Percentiles rank a stretch among this genome's conserved stretches.
phyloP scores from a whole-genome alignment of 2,888 invertebrate genomes.

The Steinernema carpocapsae region DNA sequence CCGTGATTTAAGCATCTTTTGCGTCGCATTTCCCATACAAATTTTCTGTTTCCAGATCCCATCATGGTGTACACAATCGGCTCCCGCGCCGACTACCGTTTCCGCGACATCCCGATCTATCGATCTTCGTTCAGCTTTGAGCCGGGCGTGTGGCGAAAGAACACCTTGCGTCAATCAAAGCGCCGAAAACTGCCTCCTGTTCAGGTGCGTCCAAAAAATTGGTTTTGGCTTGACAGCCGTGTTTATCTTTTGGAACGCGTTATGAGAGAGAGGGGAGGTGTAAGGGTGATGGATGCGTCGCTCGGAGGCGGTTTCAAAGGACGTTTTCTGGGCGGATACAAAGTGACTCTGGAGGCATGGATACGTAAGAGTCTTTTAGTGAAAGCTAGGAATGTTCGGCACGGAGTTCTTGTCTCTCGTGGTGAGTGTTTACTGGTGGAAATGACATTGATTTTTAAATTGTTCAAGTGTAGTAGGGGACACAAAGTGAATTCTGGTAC shows the following conservation, averaged over 20 bases:
- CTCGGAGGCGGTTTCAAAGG: no score
- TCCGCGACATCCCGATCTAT: conserved; percentile 19
- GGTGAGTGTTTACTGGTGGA: no score
- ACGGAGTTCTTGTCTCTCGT: conserved; percentile 5
- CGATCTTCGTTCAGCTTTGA: conserved; percentile 22
- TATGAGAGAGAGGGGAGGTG: neutral
- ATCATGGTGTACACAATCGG: conserved; percentile 16
- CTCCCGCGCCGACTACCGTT: conserved; percentile 20
- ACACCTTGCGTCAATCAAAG: neutral
- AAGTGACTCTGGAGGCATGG: no score
- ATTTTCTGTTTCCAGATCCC: no score
- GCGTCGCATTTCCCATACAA: neutral
- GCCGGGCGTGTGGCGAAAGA: conserved; percentile 15
- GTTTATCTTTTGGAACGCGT: neutral
- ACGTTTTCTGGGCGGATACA: no score
- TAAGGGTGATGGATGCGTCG: neutral
- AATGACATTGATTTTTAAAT: no score
- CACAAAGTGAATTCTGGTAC: no score
- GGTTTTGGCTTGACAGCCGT: no score
- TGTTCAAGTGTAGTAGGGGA: no score
- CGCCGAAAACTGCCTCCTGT: neutral
- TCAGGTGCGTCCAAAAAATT: conserved; percentile 8
- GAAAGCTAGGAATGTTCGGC: no score
- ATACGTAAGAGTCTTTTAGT: no score
- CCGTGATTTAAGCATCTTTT: no score